Percentiles rank a stretch among this genome's conserved stretches.
Evolutionary conservation across 2,888 invertebrate genomes (phyloP).

Genomic region (Octodonta nipae): DNA sequence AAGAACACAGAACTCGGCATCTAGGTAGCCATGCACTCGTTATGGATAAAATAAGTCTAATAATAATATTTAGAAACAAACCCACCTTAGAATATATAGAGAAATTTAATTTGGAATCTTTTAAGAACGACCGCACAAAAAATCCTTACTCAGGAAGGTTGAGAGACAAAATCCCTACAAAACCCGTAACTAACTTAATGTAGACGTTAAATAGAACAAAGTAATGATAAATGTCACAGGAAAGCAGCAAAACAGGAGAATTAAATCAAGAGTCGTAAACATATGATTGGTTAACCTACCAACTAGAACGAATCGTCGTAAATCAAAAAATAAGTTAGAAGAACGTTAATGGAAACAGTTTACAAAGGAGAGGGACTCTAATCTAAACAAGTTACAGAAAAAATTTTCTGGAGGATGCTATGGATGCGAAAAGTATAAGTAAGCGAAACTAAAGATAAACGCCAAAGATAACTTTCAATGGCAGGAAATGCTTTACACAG

Average conservation of each 20-base stretch:
- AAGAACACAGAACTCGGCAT: too few relatives aligned
- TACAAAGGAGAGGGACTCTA: conserved; percentile 1
- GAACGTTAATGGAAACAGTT: too few relatives aligned
- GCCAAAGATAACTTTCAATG: background rate
- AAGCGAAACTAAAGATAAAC: conserved; percentile 1
- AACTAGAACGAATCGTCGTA: too few relatives aligned
- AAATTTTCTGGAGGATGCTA: conserved; percentile 1
- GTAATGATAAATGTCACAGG: too few relatives aligned
- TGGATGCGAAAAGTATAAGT: conserved; percentile 1
- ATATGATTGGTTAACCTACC: background rate
- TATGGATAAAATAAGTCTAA: conserved; percentile 1
- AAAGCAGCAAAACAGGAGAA: too few relatives aligned
- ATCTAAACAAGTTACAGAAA: background rate
- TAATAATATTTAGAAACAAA: background rate
- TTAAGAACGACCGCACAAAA: background rate
- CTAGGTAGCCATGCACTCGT: conserved; percentile 1
- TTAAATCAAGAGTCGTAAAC: too few relatives aligned
- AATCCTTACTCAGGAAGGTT: conserved; percentile 1
- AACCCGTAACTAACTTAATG: background rate
- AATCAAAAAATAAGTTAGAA: background rate
- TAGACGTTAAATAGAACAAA: too few relatives aligned
- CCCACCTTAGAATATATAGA: background rate
- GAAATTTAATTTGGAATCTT: conserved; percentile 1
- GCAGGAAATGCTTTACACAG: too few relatives aligned
- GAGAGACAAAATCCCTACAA: background rate